Conservation (phyloP, 2,888 invertebrate genomes). For the Pristionchus japonicus region DNA sequence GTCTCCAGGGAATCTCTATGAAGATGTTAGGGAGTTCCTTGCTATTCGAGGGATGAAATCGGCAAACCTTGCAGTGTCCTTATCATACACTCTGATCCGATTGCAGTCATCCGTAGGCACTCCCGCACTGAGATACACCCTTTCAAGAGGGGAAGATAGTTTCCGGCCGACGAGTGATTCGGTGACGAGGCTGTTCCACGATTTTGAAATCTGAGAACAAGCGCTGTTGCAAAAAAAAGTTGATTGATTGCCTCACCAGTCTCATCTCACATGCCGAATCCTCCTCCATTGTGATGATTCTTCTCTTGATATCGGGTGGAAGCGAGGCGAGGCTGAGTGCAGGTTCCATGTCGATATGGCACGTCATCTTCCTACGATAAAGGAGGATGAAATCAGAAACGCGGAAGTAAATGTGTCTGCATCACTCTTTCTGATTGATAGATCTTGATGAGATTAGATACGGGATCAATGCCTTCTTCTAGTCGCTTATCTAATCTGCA, state of each 20-base stretch:
- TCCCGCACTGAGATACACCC: not conserved
- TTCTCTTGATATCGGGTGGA: not conserved
- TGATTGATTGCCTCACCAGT: not conserved
- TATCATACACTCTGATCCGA: not conserved
- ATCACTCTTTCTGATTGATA: too few relatives aligned
- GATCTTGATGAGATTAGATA: too few relatives aligned
- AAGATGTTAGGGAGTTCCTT: too few relatives aligned
- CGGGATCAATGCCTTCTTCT: too few relatives aligned
- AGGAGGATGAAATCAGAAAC: too few relatives aligned
- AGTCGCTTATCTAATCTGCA: too few relatives aligned
- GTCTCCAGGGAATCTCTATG: too few relatives aligned
- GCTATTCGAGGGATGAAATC: too few relatives aligned
- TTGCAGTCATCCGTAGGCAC: not conserved
- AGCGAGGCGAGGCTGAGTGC: not conserved
- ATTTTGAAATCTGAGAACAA: not conserved
- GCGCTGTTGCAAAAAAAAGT: not conserved
- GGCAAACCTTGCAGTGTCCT: not conserved
- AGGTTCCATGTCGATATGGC: not conserved
- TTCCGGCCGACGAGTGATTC: not conserved
- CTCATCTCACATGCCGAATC: not conserved
- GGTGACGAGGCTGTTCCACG: not conserved
- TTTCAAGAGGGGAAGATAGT: not conserved
- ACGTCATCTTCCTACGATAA: too few relatives aligned
- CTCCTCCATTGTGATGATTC: not conserved
- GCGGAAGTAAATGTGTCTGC: too few relatives aligned